A percentile compares a stretch with the other conserved stretches of the same genome.
Conservation (phyloP, 37 sponge, comb jelly and placozoan genomes). For the Cliona cf. orientalis region DNA sequence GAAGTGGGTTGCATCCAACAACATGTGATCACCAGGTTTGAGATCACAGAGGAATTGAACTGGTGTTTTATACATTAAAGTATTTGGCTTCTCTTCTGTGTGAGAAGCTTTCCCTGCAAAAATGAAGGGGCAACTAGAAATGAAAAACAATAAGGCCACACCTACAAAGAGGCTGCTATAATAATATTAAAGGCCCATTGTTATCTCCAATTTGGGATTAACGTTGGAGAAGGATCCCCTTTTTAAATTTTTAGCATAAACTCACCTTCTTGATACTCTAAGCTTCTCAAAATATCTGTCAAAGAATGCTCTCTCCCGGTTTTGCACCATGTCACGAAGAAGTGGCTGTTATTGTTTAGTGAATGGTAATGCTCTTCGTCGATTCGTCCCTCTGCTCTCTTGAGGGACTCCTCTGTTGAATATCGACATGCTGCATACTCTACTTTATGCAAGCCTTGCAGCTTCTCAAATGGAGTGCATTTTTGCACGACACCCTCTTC, state of each 20-base stretch:
- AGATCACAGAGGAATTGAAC: not conserved
- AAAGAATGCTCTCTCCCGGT: conserved; percentile 32
- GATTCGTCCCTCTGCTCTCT: conserved; percentile 16
- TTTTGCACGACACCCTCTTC: conserved; percentile 1
- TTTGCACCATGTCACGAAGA: conserved; percentile 23
- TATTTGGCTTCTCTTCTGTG: too few relatives aligned
- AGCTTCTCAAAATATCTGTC: not conserved
- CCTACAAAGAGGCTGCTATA: too few relatives aligned
- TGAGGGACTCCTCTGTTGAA: conserved; percentile 11
- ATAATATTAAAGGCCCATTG: too few relatives aligned
- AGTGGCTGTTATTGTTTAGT: conserved; percentile 51
- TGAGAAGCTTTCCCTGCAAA: too few relatives aligned
- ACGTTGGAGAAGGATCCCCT: too few relatives aligned
- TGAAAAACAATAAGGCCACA: too few relatives aligned
- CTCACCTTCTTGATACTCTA: not conserved
- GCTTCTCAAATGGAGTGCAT: not conserved
- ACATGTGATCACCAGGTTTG: conserved; percentile 34
- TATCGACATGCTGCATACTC: conserved; percentile 10
- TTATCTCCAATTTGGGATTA: too few relatives aligned
- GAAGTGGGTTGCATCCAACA: conserved; percentile 1
- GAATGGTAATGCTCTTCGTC: conserved; percentile 24
- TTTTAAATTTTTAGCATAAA: too few relatives aligned
- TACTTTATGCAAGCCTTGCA: not conserved
- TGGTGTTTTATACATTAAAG: not conserved
- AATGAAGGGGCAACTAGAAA: too few relatives aligned